These are phyloP conservation scores for Tetramorium bicarinatum DNA, from an alignment of 2,888 invertebrate genomes.

Conservation along the genomic window DNA sequence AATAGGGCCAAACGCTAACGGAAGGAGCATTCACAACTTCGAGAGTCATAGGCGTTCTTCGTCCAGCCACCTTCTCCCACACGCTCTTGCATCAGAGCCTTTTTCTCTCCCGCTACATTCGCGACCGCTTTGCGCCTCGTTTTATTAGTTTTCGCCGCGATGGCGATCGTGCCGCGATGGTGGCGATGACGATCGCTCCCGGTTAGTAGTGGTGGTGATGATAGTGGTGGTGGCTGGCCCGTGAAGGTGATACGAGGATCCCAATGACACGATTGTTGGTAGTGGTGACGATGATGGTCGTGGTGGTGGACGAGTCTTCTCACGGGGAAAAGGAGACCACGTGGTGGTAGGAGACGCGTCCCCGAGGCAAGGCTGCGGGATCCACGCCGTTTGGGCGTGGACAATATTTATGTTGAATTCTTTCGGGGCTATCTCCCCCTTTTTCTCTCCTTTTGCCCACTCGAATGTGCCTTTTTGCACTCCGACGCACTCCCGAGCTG, in stretches of 20 bases:
- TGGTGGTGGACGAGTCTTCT: constrained; percentile 63
- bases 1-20: constrained; percentile 72
- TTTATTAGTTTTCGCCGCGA: constrained; percentile 72
- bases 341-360: constrained; percentile 68
- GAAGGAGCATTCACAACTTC: constrained; percentile 52
- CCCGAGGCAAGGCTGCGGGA: constrained; percentile 69
- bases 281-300: constrained; percentile 61
- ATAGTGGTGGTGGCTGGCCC: constrained; percentile 60
- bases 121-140: constrained; percentile 64
- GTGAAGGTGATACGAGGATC: constrained; percentile 71
- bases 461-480: constrained; percentile 43
- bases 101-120: constrained; percentile 37
- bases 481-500: constrained; percentile 17
- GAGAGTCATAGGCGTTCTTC: constrained; percentile 32
- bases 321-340: constrained; percentile 63
- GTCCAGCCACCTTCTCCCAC: background rate
- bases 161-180: constrained; percentile 74
- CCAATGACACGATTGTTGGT: constrained; percentile 56
- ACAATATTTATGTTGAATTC: constrained; percentile 79
- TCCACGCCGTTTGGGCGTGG: constrained; percentile 75
- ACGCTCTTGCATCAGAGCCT: constrained; percentile 28
- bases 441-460: background rate
- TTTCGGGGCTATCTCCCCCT: constrained; percentile 43
- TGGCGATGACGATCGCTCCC: constrained; percentile 68
- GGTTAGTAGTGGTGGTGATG: constrained; percentile 61